Evolutionary conservation across 2,113 vertebrate species (phyloP).

Genomic region (Oxyruncus cristatus): DNA sequence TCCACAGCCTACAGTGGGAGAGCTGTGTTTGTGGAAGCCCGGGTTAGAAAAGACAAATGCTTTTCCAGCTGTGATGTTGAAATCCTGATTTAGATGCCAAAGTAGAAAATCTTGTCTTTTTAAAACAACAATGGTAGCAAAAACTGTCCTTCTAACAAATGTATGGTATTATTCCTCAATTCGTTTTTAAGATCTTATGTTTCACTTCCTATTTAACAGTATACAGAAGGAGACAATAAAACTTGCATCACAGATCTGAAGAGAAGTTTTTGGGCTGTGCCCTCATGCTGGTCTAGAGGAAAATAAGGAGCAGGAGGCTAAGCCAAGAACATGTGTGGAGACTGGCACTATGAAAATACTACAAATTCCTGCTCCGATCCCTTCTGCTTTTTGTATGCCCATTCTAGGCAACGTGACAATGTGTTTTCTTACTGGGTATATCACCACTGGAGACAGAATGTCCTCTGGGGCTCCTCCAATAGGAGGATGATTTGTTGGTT

Average conservation of each 20-base stretch:
- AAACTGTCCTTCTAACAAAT: constrained; percentile 47
- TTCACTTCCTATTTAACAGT: constrained; percentile 46
- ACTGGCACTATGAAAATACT: constrained; percentile 27
- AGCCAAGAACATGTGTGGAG: constrained; percentile 37
- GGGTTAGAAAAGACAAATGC: background rate
- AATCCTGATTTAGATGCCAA: constrained; percentile 3
- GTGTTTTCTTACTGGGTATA: constrained; percentile 41
- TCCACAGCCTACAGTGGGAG: background rate
- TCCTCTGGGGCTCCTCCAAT: constrained; percentile 54
- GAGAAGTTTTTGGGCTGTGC: background rate
- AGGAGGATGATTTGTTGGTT: constrained; percentile 57
- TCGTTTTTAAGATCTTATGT: background rate
- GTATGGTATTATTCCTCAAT: constrained; percentile 36
- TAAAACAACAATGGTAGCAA: constrained; percentile 47
- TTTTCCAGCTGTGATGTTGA: constrained; percentile 23
- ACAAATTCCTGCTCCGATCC: background rate
- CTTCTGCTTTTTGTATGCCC: background rate
- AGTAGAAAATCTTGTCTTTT: constrained; percentile 14
- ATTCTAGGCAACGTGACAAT: constrained; percentile 37
- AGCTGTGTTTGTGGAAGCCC: background rate
- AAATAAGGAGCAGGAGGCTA: background rate
- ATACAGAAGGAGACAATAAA: constrained; percentile 60
- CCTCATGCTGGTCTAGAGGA: background rate
- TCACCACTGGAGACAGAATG: constrained; percentile 34
- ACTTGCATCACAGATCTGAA: constrained; percentile 29